These are phyloP conservation scores for Strix occidentalis DNA, from an alignment of 2,797 vertebrate species.

Conservation along the genomic window DNA sequence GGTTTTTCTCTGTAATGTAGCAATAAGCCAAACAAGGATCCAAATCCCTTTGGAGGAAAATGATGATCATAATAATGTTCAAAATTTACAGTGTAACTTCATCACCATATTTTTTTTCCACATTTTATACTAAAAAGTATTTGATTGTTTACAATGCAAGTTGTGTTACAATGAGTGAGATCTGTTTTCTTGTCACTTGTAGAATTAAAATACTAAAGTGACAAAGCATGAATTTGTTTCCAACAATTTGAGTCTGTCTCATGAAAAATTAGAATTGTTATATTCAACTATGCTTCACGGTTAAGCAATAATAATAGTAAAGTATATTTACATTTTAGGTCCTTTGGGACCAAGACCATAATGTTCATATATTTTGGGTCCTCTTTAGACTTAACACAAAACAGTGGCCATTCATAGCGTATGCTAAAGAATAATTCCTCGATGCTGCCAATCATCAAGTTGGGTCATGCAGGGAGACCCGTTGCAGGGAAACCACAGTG, in stretches of 20 bases:
- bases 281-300: background rate
- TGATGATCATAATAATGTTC: background rate
- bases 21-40: background rate
- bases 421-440: background rate
- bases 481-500: accelerated
- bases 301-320: background rate
- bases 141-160: background rate
- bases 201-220: background rate
- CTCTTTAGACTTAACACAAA: background rate
- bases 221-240: background rate
- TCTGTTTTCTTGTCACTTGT: background rate
- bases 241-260: background rate
- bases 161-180: background rate
- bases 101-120: background rate
- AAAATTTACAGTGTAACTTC: background rate
- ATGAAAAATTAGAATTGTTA: background rate
- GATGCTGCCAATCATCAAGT: background rate
- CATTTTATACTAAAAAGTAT: background rate
- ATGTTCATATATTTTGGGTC: background rate
- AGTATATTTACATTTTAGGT: background rate
- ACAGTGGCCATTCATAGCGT: background rate
- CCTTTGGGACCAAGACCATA: background rate
- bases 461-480: accelerated
- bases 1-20: background rate
- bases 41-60: background rate